Conservation (phyloP, 2,797 vertebrate genomes). For the Clarias fuscus region DNA sequence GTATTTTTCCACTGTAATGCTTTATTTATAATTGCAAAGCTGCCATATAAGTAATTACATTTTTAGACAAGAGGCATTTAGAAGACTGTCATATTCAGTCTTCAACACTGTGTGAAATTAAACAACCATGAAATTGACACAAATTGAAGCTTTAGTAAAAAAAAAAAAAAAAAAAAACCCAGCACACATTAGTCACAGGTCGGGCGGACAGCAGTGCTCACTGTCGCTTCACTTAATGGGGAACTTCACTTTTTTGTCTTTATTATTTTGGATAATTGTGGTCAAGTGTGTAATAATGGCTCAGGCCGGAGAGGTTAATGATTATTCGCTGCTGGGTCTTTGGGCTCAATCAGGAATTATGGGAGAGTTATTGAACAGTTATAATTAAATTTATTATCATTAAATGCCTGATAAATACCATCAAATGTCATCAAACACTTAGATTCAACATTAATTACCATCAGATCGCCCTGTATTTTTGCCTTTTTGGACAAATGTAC, state of each 20-base stretch:
- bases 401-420: not conserved
- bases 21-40: not conserved
- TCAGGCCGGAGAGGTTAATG: slow-evolving; percentile 70
- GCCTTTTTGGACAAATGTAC: not conserved
- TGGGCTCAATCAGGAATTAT: slow-evolving; percentile 60
- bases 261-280: slow-evolving; percentile 62
- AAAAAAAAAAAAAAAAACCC: not conserved
- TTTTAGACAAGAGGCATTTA: not conserved
- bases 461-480: not conserved
- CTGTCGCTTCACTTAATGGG: slow-evolving; percentile 42
- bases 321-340: slow-evolving; percentile 61
- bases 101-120: not conserved
- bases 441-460: not conserved
- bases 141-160: slow-evolving; percentile 40
- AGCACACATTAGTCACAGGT: slow-evolving; percentile 17
- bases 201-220: slow-evolving; percentile 23
- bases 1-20: not conserved
- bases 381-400: slow-evolving; percentile 36
- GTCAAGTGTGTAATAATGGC: slow-evolving; percentile 60
- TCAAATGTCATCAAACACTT: not conserved
- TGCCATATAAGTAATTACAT: not conserved
- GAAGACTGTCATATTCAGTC: not conserved
- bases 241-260: slow-evolving; percentile 56
- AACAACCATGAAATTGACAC: slow-evolving; percentile 43
- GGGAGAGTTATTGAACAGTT: slow-evolving; percentile 60